Conservation (phyloP, 92 coral and sea anemone species). For the Galaxea fascicularis region DNA sequence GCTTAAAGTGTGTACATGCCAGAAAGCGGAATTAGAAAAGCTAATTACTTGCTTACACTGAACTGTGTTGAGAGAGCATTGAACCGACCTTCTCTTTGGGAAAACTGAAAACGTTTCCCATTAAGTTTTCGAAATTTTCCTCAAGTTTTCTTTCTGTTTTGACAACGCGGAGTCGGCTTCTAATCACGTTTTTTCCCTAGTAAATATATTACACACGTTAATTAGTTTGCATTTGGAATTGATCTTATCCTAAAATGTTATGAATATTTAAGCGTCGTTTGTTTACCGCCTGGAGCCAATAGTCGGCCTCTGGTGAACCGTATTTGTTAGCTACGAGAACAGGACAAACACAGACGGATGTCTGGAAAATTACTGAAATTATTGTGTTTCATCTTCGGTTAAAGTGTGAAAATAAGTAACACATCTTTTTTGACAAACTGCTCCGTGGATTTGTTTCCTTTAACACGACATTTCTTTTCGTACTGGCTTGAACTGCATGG, state of each 20-base stretch:
- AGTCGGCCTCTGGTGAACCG: not conserved
- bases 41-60: conserved; percentile 35
- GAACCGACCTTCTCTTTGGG: not conserved
- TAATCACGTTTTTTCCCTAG: not conserved
- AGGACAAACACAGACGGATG: conserved; percentile 41
- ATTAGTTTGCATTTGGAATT: conserved; percentile 41
- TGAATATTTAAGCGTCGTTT: conserved; percentile 47
- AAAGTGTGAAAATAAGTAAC: not conserved
- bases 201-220: conserved; percentile 29
- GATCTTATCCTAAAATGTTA: conserved; percentile 33
- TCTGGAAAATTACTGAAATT: conserved; percentile 27
- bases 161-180: not conserved
- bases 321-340: conserved; percentile 71
- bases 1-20: conserved; percentile 28
- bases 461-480: not conserved
- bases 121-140: not conserved
- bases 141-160: not conserved
- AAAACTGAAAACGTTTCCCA: not conserved
- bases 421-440: not conserved
- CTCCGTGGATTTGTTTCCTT: not conserved
- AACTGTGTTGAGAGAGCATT: not conserved
- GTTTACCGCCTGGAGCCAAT: conserved; percentile 60
- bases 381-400: not conserved
- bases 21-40: conserved; percentile 21
- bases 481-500: not conserved